Conservation (phyloP, 2,888 invertebrate genomes). For the Leptopilina drosophilae region DNA sequence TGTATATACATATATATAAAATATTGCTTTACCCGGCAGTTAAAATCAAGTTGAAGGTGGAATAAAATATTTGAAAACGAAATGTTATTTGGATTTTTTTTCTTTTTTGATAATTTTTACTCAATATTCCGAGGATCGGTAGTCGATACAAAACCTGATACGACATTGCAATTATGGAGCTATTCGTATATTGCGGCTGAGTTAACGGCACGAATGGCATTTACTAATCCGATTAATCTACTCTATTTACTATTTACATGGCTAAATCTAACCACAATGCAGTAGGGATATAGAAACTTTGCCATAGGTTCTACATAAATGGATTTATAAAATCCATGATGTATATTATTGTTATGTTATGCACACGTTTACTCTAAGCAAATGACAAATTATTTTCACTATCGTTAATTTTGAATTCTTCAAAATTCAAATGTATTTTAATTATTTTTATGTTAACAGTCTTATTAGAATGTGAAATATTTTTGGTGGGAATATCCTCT, state of each 20-base stretch:
- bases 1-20: conserved; percentile 10
- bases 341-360: background rate
- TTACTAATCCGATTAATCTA: conserved; percentile 38
- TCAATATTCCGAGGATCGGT: conserved; percentile 9
- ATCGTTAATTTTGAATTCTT: too few relatives aligned
- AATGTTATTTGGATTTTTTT: background rate
- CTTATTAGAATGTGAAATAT: too few relatives aligned
- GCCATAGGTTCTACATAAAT: background rate
- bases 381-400: background rate
- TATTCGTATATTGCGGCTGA: conserved; percentile 22
- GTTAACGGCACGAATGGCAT: conserved; percentile 32
- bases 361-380: background rate
- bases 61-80: conserved; percentile 15
- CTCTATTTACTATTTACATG: conserved; percentile 33
- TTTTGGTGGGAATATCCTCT: too few relatives aligned
- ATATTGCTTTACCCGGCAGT: conserved; percentile 31
- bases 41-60: conserved; percentile 17
- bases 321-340: background rate
- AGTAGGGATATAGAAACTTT: background rate
- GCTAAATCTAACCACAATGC: conserved; percentile 10
- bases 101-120: background rate
- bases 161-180: conserved; percentile 5
- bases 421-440: too few relatives aligned
- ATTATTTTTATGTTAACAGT: too few relatives aligned
- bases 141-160: background rate